These are phyloP conservation scores for Danio jaintianensis DNA, from an alignment of 2,797 vertebrate genomes.

Conservation along the genomic window DNA sequence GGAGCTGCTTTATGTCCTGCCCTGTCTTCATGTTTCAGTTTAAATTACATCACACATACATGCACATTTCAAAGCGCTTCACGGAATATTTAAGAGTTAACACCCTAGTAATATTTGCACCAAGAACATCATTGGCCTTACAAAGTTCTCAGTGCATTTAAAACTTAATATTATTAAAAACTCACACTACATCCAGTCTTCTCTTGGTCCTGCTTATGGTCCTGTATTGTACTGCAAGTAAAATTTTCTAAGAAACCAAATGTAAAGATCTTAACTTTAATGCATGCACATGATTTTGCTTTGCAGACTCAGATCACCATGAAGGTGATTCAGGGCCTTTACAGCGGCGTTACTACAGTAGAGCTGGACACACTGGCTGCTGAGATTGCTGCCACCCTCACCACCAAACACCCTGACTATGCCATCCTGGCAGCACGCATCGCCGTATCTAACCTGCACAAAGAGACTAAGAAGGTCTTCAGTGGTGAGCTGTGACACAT, in stretches of 20 bases:
- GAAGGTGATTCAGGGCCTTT: slow-evolving; percentile 98
- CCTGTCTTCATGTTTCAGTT: no score
- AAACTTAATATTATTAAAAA: background rate
- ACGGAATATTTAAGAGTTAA: background rate
- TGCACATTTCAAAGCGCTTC: no score
- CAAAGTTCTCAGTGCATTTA: background rate
- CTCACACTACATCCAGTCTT: background rate
- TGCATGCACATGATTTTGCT: background rate
- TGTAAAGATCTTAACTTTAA: background rate
- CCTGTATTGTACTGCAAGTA: background rate
- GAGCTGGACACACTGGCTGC: slow-evolving; percentile 95
- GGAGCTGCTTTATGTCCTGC: no score
- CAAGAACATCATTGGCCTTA: background rate
- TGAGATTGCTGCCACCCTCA: slow-evolving; percentile 93
- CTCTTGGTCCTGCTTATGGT: background rate
- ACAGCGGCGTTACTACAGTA: slow-evolving; percentile 94
- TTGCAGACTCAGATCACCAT: slow-evolving; percentile 94
- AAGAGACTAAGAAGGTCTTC: slow-evolving; percentile 98
- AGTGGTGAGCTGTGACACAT: slow-evolving; percentile 79
- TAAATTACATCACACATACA: no score
- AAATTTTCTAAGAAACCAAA: background rate
- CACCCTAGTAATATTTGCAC: background rate
- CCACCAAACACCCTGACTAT: slow-evolving; percentile 96
- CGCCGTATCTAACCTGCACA: slow-evolving; percentile 96
- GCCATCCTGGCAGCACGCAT: slow-evolving; percentile 94